Evolutionary conservation across 2,888 invertebrate species (phyloP), one percentile per base, ranked within the genome.

Genomic region (Heliconius charithonia): DNA sequence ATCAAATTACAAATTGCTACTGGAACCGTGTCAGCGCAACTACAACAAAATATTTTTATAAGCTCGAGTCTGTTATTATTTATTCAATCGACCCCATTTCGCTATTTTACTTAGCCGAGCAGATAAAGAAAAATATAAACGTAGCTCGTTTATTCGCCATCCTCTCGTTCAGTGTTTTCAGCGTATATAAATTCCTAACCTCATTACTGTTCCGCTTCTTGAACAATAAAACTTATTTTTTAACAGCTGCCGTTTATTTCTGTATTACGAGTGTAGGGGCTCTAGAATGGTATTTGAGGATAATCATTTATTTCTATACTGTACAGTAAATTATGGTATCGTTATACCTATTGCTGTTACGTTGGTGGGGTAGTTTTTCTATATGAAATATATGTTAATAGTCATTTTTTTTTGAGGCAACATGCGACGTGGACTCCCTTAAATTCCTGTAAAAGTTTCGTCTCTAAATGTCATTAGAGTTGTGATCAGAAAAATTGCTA

Each of bases 151-250:
- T 79, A 79, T 81, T 79, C 73, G 75, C 75, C 63, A 76, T 79
- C 77, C 81, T 79, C 77, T 73, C 77, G 75, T 70, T 81, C 72
- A 67, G 69, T 77, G 77, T 81, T 81, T 80, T 81, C 75, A 81
- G 75, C 77, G 79, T 75, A 77, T 79, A 81, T 81, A 81, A 81
- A 81, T 79, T 79, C 72, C 77, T 81, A 81, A 81, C 81, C 81
- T 81, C 81, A 79, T 81, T 81, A 81, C 81, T 79, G 73, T 69
- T 75, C 72, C 72, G 77, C 71, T 81, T 81, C 81, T 79, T 77
- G 77, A 77, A 77, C 67, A 81, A 77, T 81, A 79, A 79, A 79
- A 75, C 77, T 81, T 79, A 78, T 79, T 81, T 77, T 80, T 75
- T 75, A 81, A 81, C 77, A 76, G 79, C 72, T 79, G 77, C 74